These are phyloP conservation scores for Sphaeramia orbicularis DNA, from an alignment of 2,797 vertebrate genomes.

Conservation along the genomic window DNA sequence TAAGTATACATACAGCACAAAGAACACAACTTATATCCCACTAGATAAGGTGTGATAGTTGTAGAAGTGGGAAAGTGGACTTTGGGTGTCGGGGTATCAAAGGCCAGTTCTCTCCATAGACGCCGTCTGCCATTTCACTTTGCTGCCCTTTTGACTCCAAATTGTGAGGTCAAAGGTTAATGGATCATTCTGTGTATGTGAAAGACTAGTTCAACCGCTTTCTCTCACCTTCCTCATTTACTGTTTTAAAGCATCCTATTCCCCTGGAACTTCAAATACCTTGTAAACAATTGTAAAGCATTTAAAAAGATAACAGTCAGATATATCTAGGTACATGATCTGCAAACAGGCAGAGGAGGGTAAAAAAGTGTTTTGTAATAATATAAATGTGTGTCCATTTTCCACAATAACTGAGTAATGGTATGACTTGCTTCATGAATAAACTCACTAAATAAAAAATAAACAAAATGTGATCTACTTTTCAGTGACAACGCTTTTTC, in stretches of 20 bases:
- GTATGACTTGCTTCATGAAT: slow-evolving; percentile 76
- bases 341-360: slow-evolving; percentile 7
- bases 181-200: slow-evolving; percentile 33
- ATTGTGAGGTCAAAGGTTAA: slow-evolving; percentile 54
- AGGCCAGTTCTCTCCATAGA: slow-evolving; percentile 56
- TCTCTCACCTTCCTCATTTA: too few species aligned
- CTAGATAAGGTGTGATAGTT: too few species aligned
- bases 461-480: slow-evolving; percentile 70
- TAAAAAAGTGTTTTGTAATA: too few species aligned
- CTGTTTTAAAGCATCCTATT: slow-evolving; percentile 5
- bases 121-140: slow-evolving; percentile 22
- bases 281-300: slow-evolving; percentile 41
- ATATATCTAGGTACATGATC: slow-evolving; percentile 9
- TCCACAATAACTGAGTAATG: too few species aligned
- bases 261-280: neutral
- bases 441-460: slow-evolving; percentile 83
- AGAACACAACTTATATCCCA: neutral
- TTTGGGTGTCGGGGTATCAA: slow-evolving; percentile 39
- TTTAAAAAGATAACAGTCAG: slow-evolving; percentile 16
- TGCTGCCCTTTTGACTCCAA: slow-evolving; percentile 55
- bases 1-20: slow-evolving; percentile 3
- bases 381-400: too few species aligned
- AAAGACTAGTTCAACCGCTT: too few species aligned
- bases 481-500: slow-evolving; percentile 83
- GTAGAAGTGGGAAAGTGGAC: slow-evolving; percentile 31